These are phyloP conservation scores for Ypsolopha scabrella DNA, from an alignment of 2,888 invertebrate genomes.

Conservation along the genomic window DNA sequence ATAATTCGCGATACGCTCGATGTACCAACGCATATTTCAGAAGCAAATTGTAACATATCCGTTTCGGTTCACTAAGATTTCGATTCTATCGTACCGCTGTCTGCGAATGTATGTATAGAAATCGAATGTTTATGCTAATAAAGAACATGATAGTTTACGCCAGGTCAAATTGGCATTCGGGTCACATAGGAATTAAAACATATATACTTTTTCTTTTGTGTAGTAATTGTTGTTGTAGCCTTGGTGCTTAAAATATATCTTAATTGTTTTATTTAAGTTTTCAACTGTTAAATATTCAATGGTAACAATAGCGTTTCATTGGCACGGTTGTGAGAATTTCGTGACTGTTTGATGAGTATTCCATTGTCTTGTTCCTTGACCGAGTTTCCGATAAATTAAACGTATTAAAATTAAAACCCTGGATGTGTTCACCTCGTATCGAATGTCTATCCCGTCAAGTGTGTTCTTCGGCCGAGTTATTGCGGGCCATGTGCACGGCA, in stretches of 20 bases:
- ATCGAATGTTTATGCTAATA: conserved; percentile 36
- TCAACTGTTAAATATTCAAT: too few relatives aligned
- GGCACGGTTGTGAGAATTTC: too few relatives aligned
- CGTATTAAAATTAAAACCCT: conserved; percentile 30
- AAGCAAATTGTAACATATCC: conserved; percentile 17
- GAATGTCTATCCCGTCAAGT: conserved; percentile 46
- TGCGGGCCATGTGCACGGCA: conserved; percentile 57
- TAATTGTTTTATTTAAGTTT: too few relatives aligned
- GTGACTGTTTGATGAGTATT: too few relatives aligned
- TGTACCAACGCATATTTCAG: conserved; percentile 13
- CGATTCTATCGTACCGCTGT: conserved; percentile 17
- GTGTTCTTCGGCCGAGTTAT: conserved; percentile 32
- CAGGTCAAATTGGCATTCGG: conserved; percentile 6
- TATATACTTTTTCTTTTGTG: background rate
- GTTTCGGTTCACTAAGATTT: conserved; percentile 35
- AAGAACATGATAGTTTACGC: conserved; percentile 10
- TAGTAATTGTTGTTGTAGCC: too few relatives aligned
- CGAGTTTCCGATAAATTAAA: conserved; percentile 29
- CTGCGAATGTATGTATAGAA: conserved; percentile 23
- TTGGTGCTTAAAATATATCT: too few relatives aligned
- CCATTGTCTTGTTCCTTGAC: conserved; percentile 31
- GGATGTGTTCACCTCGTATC: conserved; percentile 31
- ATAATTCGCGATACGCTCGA: conserved; percentile 7
- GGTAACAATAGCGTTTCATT: too few relatives aligned
- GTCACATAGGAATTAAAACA: background rate